Evolutionary conservation across 92 coral and sea anemone genomes (phyloP).

Genomic region (Palythoa caribaeorum): DNA sequence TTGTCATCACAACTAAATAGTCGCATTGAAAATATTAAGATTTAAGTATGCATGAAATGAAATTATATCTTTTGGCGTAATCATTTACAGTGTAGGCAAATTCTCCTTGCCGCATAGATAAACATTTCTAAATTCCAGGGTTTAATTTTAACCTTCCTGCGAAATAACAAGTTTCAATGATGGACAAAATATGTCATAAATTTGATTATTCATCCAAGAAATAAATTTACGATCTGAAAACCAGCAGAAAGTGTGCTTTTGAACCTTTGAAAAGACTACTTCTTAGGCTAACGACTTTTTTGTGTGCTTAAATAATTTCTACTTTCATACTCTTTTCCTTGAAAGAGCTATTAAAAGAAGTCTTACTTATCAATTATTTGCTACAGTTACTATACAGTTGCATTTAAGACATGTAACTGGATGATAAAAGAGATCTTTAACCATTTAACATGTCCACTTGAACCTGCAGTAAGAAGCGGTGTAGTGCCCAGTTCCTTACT

Average conservation of each 20-base stretch:
- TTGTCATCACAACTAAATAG: background rate
- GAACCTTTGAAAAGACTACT: background rate
- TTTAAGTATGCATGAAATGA: background rate
- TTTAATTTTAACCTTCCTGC: background rate
- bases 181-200: background rate
- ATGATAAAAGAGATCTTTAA: background rate
- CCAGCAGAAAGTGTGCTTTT: background rate
- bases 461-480: background rate
- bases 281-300: background rate
- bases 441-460: background rate
- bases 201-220: background rate
- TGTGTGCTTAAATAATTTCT: conserved; percentile 31
- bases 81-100: conserved; percentile 1
- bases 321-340: conserved; percentile 8
- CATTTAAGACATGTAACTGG: background rate
- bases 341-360: conserved; percentile 29
- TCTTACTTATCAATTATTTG: background rate
- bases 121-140: background rate
- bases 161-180: background rate
- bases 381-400: background rate
- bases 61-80: background rate
- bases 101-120: background rate
- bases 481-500: background rate
- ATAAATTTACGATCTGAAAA: background rate
- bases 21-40: no score